phyloP scores from a whole-genome alignment of 2,797 vertebrate genomes.

The Halcyon badia region DNA sequence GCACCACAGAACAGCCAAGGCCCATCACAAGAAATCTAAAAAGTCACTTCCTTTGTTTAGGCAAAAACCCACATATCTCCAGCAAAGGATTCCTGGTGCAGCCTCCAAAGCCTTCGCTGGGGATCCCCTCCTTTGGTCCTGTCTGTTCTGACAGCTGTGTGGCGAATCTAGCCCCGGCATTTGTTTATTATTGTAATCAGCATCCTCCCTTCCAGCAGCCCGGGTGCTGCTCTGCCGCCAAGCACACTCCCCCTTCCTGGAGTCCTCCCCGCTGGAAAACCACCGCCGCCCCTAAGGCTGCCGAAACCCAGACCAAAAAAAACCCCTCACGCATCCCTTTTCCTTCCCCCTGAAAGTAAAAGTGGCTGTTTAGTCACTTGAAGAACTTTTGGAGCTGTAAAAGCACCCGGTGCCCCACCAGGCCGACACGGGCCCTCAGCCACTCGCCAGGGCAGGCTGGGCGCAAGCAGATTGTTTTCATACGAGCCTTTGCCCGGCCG shows the following conservation, averaged over 20 bases:
- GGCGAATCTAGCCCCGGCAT: constrained; percentile 81
- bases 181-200: constrained; percentile 98
- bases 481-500: neutral
- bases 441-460: neutral
- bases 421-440: rapidly evolving
- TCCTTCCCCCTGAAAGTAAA: neutral
- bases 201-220: constrained; percentile 90
- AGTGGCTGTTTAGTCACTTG: neutral
- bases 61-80: neutral
- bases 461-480: constrained; percentile 36
- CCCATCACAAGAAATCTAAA: neutral
- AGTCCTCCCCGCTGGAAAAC: constrained; percentile 80
- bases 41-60: constrained; percentile 5
- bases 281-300: constrained; percentile 49
- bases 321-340: neutral
- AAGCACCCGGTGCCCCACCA: neutral
- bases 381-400: neutral
- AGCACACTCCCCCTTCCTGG: constrained; percentile 94
- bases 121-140: constrained; percentile 42
- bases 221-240: constrained; percentile 81
- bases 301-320: neutral
- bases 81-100: neutral
- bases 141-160: constrained; percentile 53
- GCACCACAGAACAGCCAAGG: neutral
- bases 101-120: neutral